Evolutionary conservation across 2,888 invertebrate species (phyloP), one percentile per base, ranked within the genome.

Genomic region (Cabera pusaria): DNA sequence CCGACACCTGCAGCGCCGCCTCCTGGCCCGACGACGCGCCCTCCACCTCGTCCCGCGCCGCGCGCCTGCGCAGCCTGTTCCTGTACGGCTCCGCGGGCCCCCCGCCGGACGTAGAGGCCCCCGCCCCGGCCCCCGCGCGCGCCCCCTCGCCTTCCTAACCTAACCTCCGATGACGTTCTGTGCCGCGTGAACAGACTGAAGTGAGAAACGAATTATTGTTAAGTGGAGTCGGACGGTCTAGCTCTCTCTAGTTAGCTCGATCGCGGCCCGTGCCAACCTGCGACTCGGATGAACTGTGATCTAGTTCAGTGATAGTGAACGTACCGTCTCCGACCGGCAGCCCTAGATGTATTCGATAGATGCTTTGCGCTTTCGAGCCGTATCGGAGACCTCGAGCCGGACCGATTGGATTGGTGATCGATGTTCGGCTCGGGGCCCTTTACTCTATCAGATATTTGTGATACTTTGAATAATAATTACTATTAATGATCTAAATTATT

Each of bases 401-500:
- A n/a, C n/a, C n/a, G n/a, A n/a, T n/a, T n/a, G n/a, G n/a, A n/a
- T n/a, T n/a, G n/a, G n/a, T n/a, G n/a, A n/a, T n/a, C n/a, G n/a
- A n/a, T n/a, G n/a, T n/a, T n/a, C n/a, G n/a, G n/a, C n/a, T n/a
- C n/a, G n/a, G n/a, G n/a, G n/a, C n/a, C n/a, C n/a, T n/a, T 76
- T 74, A 79, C 72, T 83, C 84, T 84, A 82, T 84, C 84, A 70
- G 70, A 83, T 82, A 76, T 85, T 78, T 87, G 87, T 87, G 87
- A 87, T 87, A 87, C 84, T 85, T 84, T 84, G 70, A 82, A 84
- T 85, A 84, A 83, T 83, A 77, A 82, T 74, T 84, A 85, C 75
- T 79, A 75, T 78, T 81, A 84, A 81, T 77, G 67, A 85, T 81
- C 81, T 87, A 88, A 87, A 86, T 88, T 88, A 88, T 88, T 86